A percentile compares a stretch with the other conserved stretches of the same genome.
These are phyloP conservation scores for Microplitis manilae DNA, from an alignment of 2,888 invertebrate genomes.

Conservation along the genomic window DNA sequence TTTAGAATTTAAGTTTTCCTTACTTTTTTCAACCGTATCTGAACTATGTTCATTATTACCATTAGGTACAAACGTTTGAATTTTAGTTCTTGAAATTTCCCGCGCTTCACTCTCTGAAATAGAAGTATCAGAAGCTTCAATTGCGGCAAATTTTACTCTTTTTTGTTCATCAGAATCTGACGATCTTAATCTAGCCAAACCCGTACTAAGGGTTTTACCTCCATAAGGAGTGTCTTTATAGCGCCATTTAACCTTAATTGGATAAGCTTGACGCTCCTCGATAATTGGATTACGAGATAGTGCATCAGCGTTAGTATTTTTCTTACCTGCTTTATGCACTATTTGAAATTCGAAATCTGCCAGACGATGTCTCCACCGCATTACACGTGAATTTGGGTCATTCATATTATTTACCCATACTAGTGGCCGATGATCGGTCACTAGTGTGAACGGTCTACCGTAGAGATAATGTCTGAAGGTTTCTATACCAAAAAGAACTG, in stretches of 20 bases:
- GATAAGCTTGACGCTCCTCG: background rate
- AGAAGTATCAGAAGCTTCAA: no score
- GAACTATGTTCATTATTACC: no score
- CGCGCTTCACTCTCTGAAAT: no score
- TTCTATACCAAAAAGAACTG: constrained; percentile 57
- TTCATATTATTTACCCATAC: constrained; percentile 52
- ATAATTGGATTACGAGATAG: constrained; percentile 31
- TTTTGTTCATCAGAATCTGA: no score
- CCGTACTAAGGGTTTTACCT: constrained; percentile 43
- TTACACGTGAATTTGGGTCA: constrained; percentile 54
- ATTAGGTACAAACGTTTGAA: no score
- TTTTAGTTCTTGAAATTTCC: no score
- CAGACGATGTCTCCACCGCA: constrained; percentile 54
- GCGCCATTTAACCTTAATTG: constrained; percentile 25
- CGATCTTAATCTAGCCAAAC: no score
- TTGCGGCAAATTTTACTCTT: no score
- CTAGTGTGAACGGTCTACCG: constrained; percentile 56
- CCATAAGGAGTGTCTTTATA: constrained; percentile 49
- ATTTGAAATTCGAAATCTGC: constrained; percentile 54
- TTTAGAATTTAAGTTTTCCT: no score
- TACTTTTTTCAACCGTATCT: no score
- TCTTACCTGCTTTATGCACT: constrained; percentile 37
- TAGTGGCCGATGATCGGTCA: constrained; percentile 58
- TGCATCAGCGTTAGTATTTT: constrained; percentile 29
- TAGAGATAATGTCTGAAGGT: constrained; percentile 60